Percentiles rank a stretch among this genome's conserved stretches.
phyloP scores from a whole-genome alignment of 92 coral and sea anemone species.

The Actinostola sp. region DNA sequence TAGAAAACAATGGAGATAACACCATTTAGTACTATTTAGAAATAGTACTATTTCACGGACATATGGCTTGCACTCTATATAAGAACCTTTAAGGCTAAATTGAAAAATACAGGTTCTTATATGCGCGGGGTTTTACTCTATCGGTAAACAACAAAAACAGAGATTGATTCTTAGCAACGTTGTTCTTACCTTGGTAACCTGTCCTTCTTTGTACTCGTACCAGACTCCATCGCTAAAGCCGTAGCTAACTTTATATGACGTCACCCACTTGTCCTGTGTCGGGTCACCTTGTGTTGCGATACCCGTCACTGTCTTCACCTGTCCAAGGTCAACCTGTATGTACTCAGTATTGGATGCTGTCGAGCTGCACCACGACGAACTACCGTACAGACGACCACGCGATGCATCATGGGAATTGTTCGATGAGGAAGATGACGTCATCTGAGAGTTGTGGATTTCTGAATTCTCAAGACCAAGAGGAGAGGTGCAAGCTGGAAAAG shows the following conservation, averaged over 20 bases:
- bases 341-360: slow-evolving; percentile 26
- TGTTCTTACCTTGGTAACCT: slow-evolving; percentile 26
- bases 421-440: slow-evolving; percentile 24
- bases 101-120: too few species aligned
- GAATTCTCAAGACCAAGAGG: slow-evolving; percentile 28
- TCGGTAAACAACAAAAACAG: too few species aligned
- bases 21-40: too few species aligned
- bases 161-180: too few species aligned
- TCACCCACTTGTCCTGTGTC: slow-evolving; percentile 12
- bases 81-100: too few species aligned
- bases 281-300: slow-evolving; percentile 36
- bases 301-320: slow-evolving; percentile 31
- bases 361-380: slow-evolving; percentile 31
- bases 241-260: slow-evolving; percentile 22
- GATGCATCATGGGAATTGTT: slow-evolving; percentile 20
- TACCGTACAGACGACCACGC: slow-evolving; percentile 38
- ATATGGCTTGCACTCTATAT: too few species aligned
- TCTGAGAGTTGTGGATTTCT: slow-evolving; percentile 16
- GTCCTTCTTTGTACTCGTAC: slow-evolving; percentile 20
- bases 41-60: too few species aligned
- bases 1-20: too few species aligned
- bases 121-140: too few species aligned
- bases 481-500: slow-evolving; percentile 25
- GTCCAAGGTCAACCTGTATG: slow-evolving; percentile 38
- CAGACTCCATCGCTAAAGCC: not conserved